These are phyloP conservation scores for Lumbricus terrestris DNA, from an alignment of 2,888 invertebrate species.

Conservation along the genomic window DNA sequence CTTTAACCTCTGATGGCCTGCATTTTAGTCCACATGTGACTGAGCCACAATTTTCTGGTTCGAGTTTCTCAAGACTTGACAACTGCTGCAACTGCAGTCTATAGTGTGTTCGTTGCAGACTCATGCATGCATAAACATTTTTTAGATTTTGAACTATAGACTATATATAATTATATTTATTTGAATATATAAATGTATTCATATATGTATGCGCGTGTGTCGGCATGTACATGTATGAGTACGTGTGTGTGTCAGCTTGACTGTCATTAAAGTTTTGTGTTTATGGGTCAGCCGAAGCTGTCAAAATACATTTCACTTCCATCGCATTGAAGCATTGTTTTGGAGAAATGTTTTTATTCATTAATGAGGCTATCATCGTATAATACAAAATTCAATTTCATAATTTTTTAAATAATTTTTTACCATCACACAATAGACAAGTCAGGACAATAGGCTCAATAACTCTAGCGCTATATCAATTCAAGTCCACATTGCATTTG, in stretches of 20 bases:
- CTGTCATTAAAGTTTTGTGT: neutral
- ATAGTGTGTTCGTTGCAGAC: neutral
- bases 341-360: neutral
- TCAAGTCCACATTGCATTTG: too few species aligned
- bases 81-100: neutral
- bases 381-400: too few species aligned
- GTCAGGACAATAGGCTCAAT: too few species aligned
- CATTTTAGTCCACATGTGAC: neutral
- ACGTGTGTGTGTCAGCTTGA: neutral
- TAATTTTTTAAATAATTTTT: too few species aligned
- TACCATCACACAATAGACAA: too few species aligned
- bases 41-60: neutral
- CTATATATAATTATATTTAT: too few species aligned
- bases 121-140: neutral
- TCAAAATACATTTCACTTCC: neutral
- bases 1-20: neutral
- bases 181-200: neutral
- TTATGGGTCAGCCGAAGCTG: neutral
- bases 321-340: neutral
- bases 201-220: neutral
- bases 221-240: neutral
- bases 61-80: neutral
- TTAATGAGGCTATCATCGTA: neutral
- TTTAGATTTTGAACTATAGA: too few species aligned
- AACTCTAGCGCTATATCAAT: too few species aligned